Evolutionary conservation across 2,113 vertebrate genomes (phyloP), one percentile per base, ranked within the genome.

Genomic region (Merops nubicus): DNA sequence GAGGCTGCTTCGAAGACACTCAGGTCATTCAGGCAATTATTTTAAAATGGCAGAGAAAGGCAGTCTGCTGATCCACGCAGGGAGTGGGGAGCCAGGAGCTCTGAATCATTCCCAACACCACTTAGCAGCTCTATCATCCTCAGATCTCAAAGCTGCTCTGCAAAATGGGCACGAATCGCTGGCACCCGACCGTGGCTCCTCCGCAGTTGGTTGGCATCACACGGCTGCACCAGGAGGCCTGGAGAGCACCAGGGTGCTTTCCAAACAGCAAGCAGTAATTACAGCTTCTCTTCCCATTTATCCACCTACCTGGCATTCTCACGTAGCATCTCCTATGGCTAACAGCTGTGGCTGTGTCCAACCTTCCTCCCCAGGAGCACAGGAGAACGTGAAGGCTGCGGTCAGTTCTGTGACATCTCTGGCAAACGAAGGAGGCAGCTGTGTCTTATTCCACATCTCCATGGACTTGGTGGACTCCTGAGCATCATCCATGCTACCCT

Each of bases 51-150:
- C 86, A 97, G 84, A 77, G 91, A 57, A 93, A 96, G 88, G n/a
- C 85, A 85, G 73, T 9, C 51, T 88, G 84, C 89, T 76, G 91
- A 95, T 93, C 91, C 82, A 19, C 7, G 48, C 34, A 78, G 4
- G 74, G 73, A 22, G 90, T 75, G 2, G 50, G 83, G 43, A 96
- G 92, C 96, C 95, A 95, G 91, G 15, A 94, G 80, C 57, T 96
- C 92, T 95, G 95, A 96, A 95, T 95, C 95, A 93, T 68, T 94
- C 92, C n/a, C 75, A 94, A 96, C 88, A 96, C 59, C 88, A 60
- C 73, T 92, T 5, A 57, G 65, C 85, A 96, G 85, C 67, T 89
- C 3, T 94, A 95, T 96, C 96, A 93, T 82, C 79, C 70, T 62
- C 54, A 77, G 67, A 96, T 94, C 96, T 96, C 91, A 42, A 74